Conservation (phyloP, 2,888 invertebrate genomes). For the Folsomia manolachei region DNA sequence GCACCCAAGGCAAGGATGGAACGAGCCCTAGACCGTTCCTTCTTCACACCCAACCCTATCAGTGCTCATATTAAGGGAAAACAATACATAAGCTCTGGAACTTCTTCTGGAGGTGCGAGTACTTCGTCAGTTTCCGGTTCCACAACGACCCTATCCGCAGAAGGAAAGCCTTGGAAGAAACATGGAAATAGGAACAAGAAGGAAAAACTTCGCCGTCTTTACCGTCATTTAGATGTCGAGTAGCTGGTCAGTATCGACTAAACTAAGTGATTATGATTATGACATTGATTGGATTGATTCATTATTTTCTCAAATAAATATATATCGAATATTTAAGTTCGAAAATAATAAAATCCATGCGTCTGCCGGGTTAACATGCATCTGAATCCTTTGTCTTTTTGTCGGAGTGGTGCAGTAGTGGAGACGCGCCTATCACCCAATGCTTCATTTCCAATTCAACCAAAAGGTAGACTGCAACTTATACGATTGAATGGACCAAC, state of each 20-base stretch:
- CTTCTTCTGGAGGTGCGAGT: constrained; percentile 18
- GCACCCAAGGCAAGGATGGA: constrained; percentile 21
- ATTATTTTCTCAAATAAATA: not conserved
- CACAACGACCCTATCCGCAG: not conserved
- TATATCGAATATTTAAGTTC: too few species aligned
- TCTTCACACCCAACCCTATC: constrained; percentile 29
- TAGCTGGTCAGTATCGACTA: too few species aligned
- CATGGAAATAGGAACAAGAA: constrained; percentile 85
- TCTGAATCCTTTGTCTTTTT: too few species aligned
- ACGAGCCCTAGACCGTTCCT: constrained; percentile 37
- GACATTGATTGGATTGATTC: too few species aligned
- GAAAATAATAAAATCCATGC: too few species aligned
- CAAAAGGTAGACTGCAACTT: too few species aligned
- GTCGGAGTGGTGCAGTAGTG: too few species aligned
- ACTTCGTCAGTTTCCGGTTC: not conserved
- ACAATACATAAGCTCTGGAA: constrained; percentile 37
- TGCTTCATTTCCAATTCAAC: too few species aligned
- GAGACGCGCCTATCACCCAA: too few species aligned
- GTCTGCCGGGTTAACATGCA: too few species aligned
- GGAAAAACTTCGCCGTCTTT: constrained; percentile 84
- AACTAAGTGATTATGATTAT: not conserved
- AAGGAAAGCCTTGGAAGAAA: constrained; percentile 77
- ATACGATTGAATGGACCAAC: too few species aligned
- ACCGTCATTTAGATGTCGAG: constrained; percentile 70
- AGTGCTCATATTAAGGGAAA: constrained; percentile 40